A percentile compares a stretch with the other conserved stretches of the same genome.
Conservation (phyloP, 2,797 vertebrate genomes). For the Gymnodraco acuticeps region DNA sequence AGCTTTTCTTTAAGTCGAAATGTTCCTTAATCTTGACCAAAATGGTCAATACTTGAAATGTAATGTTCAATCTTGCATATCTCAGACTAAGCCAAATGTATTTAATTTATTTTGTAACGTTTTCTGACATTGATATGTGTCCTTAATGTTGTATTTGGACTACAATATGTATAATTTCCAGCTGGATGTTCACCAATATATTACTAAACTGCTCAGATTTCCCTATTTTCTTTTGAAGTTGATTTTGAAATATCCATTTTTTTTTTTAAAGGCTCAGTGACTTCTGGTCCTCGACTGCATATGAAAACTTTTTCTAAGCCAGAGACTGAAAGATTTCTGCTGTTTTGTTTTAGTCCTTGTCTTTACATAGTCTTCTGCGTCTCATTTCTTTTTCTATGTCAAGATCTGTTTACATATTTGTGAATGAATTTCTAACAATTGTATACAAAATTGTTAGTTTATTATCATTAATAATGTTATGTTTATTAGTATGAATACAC, state of each 20-base stretch:
- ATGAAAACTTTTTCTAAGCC: background rate
- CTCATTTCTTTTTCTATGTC: background rate
- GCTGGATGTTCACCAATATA: background rate
- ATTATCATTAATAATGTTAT: conserved; percentile 41
- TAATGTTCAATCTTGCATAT: background rate
- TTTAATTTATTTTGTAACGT: background rate
- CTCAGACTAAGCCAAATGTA: background rate
- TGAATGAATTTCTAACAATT: conserved; percentile 19
- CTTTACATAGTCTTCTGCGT: background rate
- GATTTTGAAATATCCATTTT: background rate
- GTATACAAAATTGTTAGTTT: conserved; percentile 30
- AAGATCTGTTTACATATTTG: background rate
- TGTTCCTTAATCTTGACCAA: background rate
- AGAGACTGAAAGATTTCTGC: background rate
- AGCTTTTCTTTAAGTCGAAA: background rate
- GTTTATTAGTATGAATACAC: conserved; percentile 58
- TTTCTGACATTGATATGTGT: background rate
- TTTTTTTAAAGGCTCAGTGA: conserved; percentile 39
- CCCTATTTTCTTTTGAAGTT: background rate
- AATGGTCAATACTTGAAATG: background rate
- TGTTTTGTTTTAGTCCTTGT: background rate
- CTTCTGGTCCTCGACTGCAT: conserved; percentile 5
- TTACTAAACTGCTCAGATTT: background rate
- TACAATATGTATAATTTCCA: background rate
- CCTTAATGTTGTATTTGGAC: background rate